Base-by-base conservation (phyloP, 2,797 vertebrate genomes). In the Rhinella marina region DNA sequence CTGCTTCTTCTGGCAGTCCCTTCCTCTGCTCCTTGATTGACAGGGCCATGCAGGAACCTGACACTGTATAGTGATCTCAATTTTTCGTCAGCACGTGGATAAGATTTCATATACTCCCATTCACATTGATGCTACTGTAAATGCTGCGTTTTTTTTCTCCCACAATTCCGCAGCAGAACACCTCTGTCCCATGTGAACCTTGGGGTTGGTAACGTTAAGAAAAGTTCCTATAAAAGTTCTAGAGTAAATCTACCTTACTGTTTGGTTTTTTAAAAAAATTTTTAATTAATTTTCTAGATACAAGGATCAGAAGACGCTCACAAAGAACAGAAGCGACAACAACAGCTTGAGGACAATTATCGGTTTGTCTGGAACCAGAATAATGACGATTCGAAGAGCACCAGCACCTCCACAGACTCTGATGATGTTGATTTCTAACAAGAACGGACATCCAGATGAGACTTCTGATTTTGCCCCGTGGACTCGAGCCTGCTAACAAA, bases 341-440 rank as follows among this genome's bases (percentile, higher is more conserved):
- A 96, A 79, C 96, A 98, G 66, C 91, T 98, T 90, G 97, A 98
- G 90, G 97, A 96, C 94, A 98, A 98, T 90, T 98, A 98, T 87
- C 96, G 94, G 90, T 96, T 98, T 89, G 97, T 98, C 82, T 98
- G 97, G 97, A 92, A 93, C 61, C 91, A 91, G 11, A 90, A 75
- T 0, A 92, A 89, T 0, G 92, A 91, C 0, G 93, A 94, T 57
- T 57, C 90, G 0, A 90, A 62, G 8, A 89, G 72, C 72, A 84
- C 85, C 4, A 56, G 86, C 16, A 90, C 90, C 25, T 90, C 93
- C 0, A 94, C 95, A 1, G 97, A 94, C 90, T 94, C 96, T 0
- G 97, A 98, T 0, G 97, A 98, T 9, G 87, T 97, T 90, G 97
- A 98, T 91, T 94, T 98, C 90, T 98, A 94, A 98, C n/a, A 3